Conservation (phyloP, 2,888 invertebrate genomes). For the Hoplodrina blanda region DNA sequence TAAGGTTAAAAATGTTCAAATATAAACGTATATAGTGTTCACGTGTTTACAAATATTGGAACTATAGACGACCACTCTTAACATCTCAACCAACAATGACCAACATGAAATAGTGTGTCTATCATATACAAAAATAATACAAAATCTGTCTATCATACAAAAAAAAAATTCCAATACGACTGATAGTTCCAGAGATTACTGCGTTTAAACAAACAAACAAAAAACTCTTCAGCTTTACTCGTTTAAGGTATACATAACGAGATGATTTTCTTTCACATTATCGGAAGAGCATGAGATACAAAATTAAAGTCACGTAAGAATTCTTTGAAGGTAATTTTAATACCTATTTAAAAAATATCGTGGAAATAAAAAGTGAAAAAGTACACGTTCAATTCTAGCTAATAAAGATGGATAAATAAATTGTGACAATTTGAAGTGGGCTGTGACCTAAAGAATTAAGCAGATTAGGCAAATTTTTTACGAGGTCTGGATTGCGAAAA, state of each 20-base stretch:
- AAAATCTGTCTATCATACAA: too few species aligned
- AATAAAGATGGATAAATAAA: background rate
- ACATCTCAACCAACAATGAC: too few species aligned
- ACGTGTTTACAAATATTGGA: too few species aligned
- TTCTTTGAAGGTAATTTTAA: constrained; percentile 13
- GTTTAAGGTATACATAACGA: constrained; percentile 10
- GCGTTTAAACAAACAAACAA: too few species aligned
- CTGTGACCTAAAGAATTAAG: constrained; percentile 21
- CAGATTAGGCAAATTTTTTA: background rate
- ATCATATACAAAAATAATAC: too few species aligned
- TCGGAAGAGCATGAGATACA: constrained; percentile 43
- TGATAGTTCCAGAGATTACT: too few species aligned
- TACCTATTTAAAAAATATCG: constrained; percentile 33
- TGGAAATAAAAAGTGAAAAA: constrained; percentile 7
- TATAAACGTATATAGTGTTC: too few species aligned
- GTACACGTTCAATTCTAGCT: constrained; percentile 35
- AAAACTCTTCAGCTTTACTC: too few species aligned
- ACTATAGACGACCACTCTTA: too few species aligned
- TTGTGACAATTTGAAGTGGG: constrained; percentile 14
- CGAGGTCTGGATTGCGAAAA: background rate
- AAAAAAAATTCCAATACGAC: too few species aligned
- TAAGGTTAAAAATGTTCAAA: too few species aligned
- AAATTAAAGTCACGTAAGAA: constrained; percentile 48
- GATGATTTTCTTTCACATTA: constrained; percentile 59
- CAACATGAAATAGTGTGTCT: too few species aligned